Percentiles rank a stretch among this genome's conserved stretches.
phyloP scores from a whole-genome alignment of 2,888 invertebrate species.

The Diadegma fenestrale region DNA sequence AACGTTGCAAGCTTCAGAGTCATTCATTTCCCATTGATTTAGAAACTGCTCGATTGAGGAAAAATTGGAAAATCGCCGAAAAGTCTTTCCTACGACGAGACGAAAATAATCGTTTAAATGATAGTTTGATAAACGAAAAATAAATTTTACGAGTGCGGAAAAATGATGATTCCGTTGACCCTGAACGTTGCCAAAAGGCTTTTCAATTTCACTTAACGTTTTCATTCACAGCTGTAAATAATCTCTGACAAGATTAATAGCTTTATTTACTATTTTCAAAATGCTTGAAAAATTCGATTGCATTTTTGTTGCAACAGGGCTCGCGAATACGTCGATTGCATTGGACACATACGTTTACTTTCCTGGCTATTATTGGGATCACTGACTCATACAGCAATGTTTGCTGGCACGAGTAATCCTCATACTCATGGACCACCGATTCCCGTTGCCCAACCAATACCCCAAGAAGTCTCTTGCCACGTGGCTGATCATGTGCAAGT shows the following conservation, averaged over 20 bases:
- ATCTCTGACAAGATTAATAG: background rate
- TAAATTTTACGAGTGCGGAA: background rate
- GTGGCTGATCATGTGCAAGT: conserved; percentile 99
- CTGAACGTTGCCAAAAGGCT: background rate
- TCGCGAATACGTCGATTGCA: conserved; percentile 97
- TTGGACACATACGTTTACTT: conserved; percentile 96
- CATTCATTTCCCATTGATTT: no score
- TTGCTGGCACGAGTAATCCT: conserved; percentile 81
- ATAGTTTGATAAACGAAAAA: background rate
- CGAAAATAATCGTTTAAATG: background rate
- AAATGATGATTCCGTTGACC: no score
- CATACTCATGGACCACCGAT: conserved; percentile 82
- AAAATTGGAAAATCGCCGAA: background rate
- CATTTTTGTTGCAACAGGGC: conserved; percentile 87
- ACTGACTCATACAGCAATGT: conserved; percentile 93
- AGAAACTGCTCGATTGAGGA: background rate
- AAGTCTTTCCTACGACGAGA: background rate
- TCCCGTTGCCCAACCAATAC: conserved; percentile 92
- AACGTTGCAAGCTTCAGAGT: no score
- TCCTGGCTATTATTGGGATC: conserved; percentile 99
- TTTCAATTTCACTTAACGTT: background rate
- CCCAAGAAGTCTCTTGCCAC: conserved; percentile 97
- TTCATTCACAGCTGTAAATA: background rate
- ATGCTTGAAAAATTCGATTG: background rate
- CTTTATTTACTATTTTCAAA: background rate